phyloP scores from a whole-genome alignment of 2,888 invertebrate species.

The Dryococelus australis region DNA sequence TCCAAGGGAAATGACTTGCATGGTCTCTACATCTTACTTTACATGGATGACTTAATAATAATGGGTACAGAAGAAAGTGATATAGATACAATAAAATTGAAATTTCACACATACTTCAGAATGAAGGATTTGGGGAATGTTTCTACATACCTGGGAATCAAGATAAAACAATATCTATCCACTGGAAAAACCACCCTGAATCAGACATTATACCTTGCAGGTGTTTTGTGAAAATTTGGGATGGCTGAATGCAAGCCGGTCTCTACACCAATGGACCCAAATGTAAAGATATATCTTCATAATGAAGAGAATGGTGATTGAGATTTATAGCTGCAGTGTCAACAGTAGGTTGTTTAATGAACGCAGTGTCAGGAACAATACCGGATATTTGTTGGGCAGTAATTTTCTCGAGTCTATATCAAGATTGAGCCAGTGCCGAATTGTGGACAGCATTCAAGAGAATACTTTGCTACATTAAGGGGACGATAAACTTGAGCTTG shows the following conservation, averaged over 20 bases:
- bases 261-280: background rate
- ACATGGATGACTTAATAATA: too few relatives aligned
- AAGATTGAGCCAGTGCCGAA: background rate
- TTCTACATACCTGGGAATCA: conserved; percentile 7
- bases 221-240: background rate
- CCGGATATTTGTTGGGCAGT: background rate
- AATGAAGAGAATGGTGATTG: background rate
- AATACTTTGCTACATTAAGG: background rate
- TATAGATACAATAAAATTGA: too few relatives aligned
- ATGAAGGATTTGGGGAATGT: background rate
- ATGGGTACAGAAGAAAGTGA: too few relatives aligned
- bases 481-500: background rate
- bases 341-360: background rate
- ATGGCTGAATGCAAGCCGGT: background rate
- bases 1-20: too few relatives aligned
- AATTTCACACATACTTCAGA: background rate
- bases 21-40: too few relatives aligned
- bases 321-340: background rate
- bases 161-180: background rate
- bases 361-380: background rate
- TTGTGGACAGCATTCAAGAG: background rate
- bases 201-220: background rate
- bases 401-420: background rate
- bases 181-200: background rate
- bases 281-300: background rate